phyloP scores from a whole-genome alignment of 2,888 invertebrate species.

The Nasonia oneida region DNA sequence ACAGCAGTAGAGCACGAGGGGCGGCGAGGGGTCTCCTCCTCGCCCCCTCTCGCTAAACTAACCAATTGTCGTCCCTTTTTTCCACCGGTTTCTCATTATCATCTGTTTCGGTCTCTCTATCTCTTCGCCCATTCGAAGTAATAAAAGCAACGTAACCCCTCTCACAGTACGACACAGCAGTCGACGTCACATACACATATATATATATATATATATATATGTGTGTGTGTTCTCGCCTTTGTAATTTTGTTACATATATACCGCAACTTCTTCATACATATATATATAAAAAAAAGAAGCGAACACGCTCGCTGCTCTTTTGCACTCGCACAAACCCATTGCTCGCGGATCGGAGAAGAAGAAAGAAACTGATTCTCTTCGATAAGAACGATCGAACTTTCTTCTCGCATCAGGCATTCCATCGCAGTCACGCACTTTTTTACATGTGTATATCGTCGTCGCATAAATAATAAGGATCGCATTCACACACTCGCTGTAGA shows the following conservation, averaged over 20 bases:
- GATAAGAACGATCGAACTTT: slow-evolving; percentile 18
- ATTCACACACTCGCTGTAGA: slow-evolving; percentile 38
- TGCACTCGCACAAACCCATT: not conserved
- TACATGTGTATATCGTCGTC: slow-evolving; percentile 28
- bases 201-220: too few relatives aligned
- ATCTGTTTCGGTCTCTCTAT: not conserved
- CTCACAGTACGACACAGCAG: not conserved
- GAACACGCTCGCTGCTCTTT: slow-evolving; percentile 18
- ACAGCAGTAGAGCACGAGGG: slow-evolving; percentile 13
- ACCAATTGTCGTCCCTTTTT: slow-evolving; percentile 53
- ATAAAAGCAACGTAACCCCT: slow-evolving; percentile 18
- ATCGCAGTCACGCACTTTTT: slow-evolving; percentile 23
- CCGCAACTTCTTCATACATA: not conserved
- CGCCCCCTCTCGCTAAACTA: slow-evolving; percentile 5
- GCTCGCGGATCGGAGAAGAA: slow-evolving; percentile 48
- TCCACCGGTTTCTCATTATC: slow-evolving; percentile 53
- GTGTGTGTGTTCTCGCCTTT: not conserved
- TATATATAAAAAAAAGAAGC: slow-evolving; percentile 14
- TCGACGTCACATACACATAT: not conserved
- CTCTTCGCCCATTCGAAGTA: slow-evolving; percentile 20
- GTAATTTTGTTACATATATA: not conserved
- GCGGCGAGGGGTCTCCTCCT: slow-evolving; percentile 17
- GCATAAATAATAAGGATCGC: slow-evolving; percentile 37
- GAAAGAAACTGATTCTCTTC: slow-evolving; percentile 50
- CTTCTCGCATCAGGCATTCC: slow-evolving; percentile 26